phyloP scores from a whole-genome alignment of 1,140 invertebrate genomes.

The Thaumetopoea pityocampa region DNA sequence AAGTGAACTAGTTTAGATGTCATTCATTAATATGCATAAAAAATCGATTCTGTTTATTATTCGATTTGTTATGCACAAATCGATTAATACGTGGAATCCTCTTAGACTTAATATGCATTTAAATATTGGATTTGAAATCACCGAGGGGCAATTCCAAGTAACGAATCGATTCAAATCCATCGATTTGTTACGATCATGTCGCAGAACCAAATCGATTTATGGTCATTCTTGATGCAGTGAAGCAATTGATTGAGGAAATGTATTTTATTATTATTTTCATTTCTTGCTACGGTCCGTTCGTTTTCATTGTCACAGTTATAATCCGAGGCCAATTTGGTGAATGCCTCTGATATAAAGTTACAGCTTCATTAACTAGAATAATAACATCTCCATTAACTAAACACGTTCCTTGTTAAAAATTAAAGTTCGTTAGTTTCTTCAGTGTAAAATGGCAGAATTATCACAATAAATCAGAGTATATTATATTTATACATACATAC shows the following conservation, averaged over 20 bases:
- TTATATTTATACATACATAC: too few relatives aligned
- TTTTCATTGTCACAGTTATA: slow-evolving; percentile 28
- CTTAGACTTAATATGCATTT: slow-evolving; percentile 27
- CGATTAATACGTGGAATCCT: slow-evolving; percentile 15
- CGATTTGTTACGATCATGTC: slow-evolving; percentile 27
- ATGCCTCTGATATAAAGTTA: background rate
- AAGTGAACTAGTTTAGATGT: too few relatives aligned
- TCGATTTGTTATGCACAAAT: slow-evolving; percentile 5
- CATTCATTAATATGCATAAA: background rate
- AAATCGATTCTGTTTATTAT: background rate
- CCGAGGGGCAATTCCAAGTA: slow-evolving; percentile 19
- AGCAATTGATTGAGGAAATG: slow-evolving; percentile 24
- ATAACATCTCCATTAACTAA: too few relatives aligned
- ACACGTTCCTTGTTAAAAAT: too few relatives aligned
- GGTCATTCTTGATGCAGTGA: slow-evolving; percentile 17
- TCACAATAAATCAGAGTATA: too few relatives aligned
- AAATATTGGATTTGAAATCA: slow-evolving; percentile 39
- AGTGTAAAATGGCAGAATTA: too few relatives aligned
- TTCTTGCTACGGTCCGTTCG: slow-evolving; percentile 21
- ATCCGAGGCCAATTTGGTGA: background rate
- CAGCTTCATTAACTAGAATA: too few relatives aligned
- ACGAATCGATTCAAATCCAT: slow-evolving; percentile 30
- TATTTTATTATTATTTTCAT: slow-evolving; percentile 16
- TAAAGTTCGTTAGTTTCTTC: too few relatives aligned
- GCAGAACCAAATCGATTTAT: slow-evolving; percentile 31